Evolutionary conservation across 1,140 invertebrate genomes (phyloP).

Genomic region (Trichonephila inaurata): DNA sequence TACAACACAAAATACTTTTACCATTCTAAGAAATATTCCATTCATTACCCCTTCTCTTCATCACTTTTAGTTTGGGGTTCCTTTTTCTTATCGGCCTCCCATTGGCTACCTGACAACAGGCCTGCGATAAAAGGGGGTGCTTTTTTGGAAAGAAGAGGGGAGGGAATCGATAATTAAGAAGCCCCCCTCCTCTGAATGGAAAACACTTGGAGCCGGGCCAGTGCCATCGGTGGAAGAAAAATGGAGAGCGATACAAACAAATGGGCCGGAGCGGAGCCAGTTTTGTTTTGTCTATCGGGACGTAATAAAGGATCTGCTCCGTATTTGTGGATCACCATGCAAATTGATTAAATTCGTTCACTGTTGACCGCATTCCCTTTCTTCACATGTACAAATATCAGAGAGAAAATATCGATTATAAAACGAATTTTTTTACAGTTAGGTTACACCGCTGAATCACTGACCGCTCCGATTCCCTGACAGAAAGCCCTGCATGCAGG

Average conservation of each 20-base stretch:
- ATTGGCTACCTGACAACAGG: not conserved
- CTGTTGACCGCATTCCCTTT: not conserved
- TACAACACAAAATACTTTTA: not conserved
- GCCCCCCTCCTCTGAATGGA: not conserved
- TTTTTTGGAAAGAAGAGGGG: not conserved
- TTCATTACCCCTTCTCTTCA: not conserved
- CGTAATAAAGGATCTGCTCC: not conserved
- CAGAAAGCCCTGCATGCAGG: too few species aligned
- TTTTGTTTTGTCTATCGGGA: constrained; percentile 12
- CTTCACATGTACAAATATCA: too few species aligned
- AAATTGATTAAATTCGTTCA: not conserved
- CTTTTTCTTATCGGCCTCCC: not conserved
- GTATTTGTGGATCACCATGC: not conserved
- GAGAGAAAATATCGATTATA: too few species aligned
- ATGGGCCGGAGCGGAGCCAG: constrained; percentile 4
- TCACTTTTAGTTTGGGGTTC: not conserved
- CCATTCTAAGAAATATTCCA: constrained; percentile 7
- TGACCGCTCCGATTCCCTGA: too few species aligned
- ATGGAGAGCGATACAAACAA: constrained; percentile 19
- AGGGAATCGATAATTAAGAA: not conserved
- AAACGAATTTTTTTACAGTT: too few species aligned
- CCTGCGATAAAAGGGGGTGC: not conserved
- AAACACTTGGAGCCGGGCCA: not conserved
- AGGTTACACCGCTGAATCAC: too few species aligned
- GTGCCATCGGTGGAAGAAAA: not conserved